Evolutionary conservation across 92 coral and sea anemone genomes (phyloP).

Genomic region (Muricea muricata): DNA sequence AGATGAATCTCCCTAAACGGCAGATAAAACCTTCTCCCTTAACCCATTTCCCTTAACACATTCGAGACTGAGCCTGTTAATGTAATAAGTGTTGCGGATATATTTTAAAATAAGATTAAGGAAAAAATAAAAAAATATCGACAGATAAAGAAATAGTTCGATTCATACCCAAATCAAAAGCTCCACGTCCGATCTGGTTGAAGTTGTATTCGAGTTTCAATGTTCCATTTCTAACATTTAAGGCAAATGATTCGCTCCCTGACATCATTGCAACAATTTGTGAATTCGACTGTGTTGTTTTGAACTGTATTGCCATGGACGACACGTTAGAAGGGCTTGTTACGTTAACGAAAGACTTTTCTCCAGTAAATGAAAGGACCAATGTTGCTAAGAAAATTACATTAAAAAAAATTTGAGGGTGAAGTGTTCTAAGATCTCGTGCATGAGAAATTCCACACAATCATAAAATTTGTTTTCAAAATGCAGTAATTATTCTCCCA

Average conservation of each 20-base stretch:
- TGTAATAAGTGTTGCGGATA: no score
- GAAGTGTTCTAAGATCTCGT: no score
- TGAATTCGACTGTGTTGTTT: constrained; percentile 27
- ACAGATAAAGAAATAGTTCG: background rate
- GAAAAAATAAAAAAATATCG: no score
- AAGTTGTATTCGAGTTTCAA: constrained; percentile 14
- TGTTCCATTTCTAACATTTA: background rate
- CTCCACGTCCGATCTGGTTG: constrained; percentile 9
- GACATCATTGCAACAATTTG: background rate
- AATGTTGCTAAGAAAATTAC: background rate
- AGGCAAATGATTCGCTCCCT: background rate
- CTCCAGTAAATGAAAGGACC: background rate
- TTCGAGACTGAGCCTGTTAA: no score
- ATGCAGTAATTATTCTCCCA: no score
- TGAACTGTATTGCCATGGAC: constrained; percentile 21
- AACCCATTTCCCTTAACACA: no score
- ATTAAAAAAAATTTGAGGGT: background rate
- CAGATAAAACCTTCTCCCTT: no score
- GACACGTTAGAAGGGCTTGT: background rate
- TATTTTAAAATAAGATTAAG: no score
- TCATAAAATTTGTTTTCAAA: no score
- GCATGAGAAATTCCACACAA: no score
- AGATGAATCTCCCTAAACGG: no score
- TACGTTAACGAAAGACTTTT: background rate
- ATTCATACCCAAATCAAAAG: constrained; percentile 2